Percentiles rank a stretch among this genome's conserved stretches.
phyloP scores from a whole-genome alignment of 2,888 invertebrate species.

The Diadegma fenestrale region DNA sequence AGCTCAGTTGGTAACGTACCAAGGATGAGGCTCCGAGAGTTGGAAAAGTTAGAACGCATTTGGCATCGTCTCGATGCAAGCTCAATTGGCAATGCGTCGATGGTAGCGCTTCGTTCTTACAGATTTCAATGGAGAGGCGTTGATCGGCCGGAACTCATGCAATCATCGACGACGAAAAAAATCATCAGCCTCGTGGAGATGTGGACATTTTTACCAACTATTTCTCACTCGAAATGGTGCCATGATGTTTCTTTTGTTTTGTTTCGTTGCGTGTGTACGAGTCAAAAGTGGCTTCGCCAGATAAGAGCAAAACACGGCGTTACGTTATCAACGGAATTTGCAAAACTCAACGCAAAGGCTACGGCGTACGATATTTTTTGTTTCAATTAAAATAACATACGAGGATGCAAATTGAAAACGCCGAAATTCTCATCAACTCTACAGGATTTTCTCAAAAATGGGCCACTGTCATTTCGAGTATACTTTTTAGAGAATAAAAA shows the following conservation, averaged over 20 bases:
- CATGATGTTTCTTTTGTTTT: not conserved
- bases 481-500: conserved; percentile 12
- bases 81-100: conserved; percentile 4
- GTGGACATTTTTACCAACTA: not conserved
- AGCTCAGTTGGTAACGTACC: conserved; percentile 37
- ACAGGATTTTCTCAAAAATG: not conserved
- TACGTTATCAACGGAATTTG: not conserved
- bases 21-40: not conserved
- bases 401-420: not conserved
- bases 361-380: not conserved
- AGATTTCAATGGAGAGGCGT: not conserved
- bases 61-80: conserved; percentile 13
- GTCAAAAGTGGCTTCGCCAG: not conserved
- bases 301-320: not conserved
- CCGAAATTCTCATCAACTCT: not conserved
- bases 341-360: not conserved
- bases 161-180: not conserved
- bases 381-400: not conserved
- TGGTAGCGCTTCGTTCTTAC: not conserved
- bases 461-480: not conserved
- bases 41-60: not conserved
- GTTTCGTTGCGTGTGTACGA: not conserved
- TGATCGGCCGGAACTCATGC: not conserved
- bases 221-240: not conserved
- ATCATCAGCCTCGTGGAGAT: not conserved